These are phyloP conservation scores for Sylvietta virens DNA, from an alignment of 2,113 vertebrate species.

Conservation along the genomic window DNA sequence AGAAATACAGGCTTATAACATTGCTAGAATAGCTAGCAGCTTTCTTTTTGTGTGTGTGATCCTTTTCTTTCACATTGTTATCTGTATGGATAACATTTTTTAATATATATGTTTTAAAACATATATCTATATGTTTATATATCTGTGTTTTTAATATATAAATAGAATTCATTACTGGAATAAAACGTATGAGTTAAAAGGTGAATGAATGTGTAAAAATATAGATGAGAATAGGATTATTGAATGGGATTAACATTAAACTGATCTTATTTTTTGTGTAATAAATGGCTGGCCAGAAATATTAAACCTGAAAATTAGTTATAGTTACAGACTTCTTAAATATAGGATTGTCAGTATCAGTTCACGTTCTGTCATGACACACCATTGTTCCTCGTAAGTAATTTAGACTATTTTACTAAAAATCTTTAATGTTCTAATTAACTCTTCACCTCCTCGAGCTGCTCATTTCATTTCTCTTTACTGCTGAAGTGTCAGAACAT, in stretches of 20 bases:
- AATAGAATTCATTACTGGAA: not conserved
- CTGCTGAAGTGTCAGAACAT: constrained; percentile 11
- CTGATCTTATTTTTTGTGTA: not conserved
- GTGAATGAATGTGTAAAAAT: not conserved
- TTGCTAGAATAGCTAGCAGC: not conserved
- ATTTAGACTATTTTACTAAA: not conserved
- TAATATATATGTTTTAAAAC: not conserved
- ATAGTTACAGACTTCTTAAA: not conserved
- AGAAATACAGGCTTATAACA: not conserved
- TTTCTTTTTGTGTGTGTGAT: not conserved
- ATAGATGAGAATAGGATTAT: not conserved
- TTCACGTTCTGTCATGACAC: not conserved
- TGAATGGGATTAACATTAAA: not conserved
- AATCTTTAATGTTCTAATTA: constrained; percentile 35
- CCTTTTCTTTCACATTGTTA: not conserved
- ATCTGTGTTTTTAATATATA: not conserved
- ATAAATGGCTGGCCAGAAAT: not conserved
- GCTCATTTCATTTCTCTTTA: constrained; percentile 30
- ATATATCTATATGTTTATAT: too few relatives aligned
- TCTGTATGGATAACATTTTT: not conserved
- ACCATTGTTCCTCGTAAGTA: not conserved
- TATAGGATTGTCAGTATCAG: not conserved
- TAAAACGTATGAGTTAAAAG: not conserved
- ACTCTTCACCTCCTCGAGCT: constrained; percentile 37
- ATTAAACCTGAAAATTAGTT: not conserved